Percentiles rank a stretch among this genome's conserved stretches.
Conservation (phyloP, 2,888 invertebrate species). For the Heteromyza rotundicornis region DNA sequence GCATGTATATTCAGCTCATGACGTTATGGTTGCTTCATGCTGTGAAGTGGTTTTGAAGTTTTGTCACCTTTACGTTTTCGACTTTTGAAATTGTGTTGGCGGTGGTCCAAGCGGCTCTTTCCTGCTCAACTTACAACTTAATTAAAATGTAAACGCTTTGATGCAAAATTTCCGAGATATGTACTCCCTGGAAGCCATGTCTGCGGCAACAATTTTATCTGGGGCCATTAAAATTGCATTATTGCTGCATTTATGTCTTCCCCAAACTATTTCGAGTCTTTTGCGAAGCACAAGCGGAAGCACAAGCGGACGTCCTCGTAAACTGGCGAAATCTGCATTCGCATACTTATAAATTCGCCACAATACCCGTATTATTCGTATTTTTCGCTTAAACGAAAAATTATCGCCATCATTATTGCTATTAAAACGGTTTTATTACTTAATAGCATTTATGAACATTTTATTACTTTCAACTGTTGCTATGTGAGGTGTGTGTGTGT, state of each 20-base stretch:
- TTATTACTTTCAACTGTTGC: not conserved
- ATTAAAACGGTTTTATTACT: conserved; percentile 29
- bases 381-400: conserved; percentile 49
- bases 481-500: not conserved
- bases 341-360: no score
- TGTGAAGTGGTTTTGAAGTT: not conserved
- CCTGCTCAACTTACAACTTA: not conserved
- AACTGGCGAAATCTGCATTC: no score
- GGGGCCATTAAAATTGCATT: not conserved
- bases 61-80: no score
- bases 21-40: not conserved
- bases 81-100: conserved; percentile 4
- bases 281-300: no score
- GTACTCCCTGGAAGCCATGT: no score
- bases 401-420: conserved; percentile 40
- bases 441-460: conserved; percentile 13
- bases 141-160: not conserved
- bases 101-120: not conserved
- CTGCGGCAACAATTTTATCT: not conserved
- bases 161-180: not conserved
- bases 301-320: no score
- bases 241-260: not conserved
- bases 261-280: not conserved
- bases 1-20: conserved; percentile 1
- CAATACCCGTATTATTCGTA: no score